These are phyloP conservation scores for Pipa parva DNA, from an alignment of 2,113 vertebrate genomes.

Conservation along the genomic window DNA sequence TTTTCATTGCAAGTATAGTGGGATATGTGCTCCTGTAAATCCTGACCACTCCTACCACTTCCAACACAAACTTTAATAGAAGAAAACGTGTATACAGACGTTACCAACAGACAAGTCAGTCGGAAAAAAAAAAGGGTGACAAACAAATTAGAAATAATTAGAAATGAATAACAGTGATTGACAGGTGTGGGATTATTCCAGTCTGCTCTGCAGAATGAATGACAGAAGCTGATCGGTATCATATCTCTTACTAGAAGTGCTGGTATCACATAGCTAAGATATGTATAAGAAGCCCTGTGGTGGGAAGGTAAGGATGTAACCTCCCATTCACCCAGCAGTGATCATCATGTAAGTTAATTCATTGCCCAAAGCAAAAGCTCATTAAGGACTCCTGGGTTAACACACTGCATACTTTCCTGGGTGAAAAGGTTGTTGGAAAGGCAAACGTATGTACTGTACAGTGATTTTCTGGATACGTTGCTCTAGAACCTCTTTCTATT, in stretches of 20 bases:
- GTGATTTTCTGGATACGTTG: too few relatives aligned
- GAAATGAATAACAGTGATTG: slow-evolving; percentile 4
- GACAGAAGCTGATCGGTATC: slow-evolving; percentile 37
- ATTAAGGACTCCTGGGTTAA: slow-evolving; percentile 20
- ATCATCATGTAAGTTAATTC: slow-evolving; percentile 27
- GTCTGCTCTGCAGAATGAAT: slow-evolving; percentile 28
- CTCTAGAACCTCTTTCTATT: too few relatives aligned
- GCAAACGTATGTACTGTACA: not conserved
- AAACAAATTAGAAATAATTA: too few relatives aligned
- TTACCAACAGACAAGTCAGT: too few relatives aligned
- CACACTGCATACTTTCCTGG: slow-evolving; percentile 21
- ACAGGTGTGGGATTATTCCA: slow-evolving; percentile 28
- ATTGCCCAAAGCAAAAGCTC: slow-evolving; percentile 22
- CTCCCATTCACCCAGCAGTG: slow-evolving; percentile 27
- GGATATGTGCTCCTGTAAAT: too few relatives aligned
- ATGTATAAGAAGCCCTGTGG: slow-evolving; percentile 26
- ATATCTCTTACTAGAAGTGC: slow-evolving; percentile 20
- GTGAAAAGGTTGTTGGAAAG: slow-evolving; percentile 24
- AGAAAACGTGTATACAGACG: too few relatives aligned
- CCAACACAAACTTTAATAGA: too few relatives aligned
- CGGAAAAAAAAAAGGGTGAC: slow-evolving; percentile 28
- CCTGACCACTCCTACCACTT: too few relatives aligned
- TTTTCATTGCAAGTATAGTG: too few relatives aligned
- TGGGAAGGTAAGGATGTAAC: slow-evolving; percentile 16
- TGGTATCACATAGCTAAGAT: slow-evolving; percentile 38